Percentiles rank a stretch among this genome's conserved stretches.
These are phyloP conservation scores for Chloropsis cyanopogon DNA, from an alignment of 2,113 vertebrate species.

Conservation along the genomic window DNA sequence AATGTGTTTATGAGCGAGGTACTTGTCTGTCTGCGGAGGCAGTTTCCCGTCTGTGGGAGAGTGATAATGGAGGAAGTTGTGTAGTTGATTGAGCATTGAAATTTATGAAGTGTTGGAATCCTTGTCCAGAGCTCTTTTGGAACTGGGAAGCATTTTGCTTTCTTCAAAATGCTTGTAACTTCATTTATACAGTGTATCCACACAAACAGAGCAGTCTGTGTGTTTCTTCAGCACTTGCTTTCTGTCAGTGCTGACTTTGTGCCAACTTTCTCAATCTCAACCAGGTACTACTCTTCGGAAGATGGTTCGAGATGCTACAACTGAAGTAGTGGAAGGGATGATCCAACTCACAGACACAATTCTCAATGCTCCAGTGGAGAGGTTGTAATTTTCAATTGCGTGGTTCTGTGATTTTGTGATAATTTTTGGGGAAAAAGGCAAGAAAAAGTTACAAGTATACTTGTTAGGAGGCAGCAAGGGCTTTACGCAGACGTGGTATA, in stretches of 20 bases:
- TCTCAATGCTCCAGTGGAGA: conserved; percentile 74
- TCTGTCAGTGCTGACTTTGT: neutral
- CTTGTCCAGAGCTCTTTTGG: neutral
- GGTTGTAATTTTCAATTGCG: conserved; percentile 63
- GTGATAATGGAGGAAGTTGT: neutral
- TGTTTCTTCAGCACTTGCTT: neutral
- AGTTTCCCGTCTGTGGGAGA: neutral
- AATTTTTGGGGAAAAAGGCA: neutral
- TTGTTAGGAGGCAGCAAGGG: neutral
- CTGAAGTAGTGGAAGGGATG: conserved; percentile 83
- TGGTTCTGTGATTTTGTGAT: neutral
- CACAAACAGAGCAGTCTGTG: neutral
- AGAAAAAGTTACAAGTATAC: neutral
- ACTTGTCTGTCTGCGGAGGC: neutral
- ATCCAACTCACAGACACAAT: conserved; percentile 84
- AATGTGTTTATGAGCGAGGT: neutral
- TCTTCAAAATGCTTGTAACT: neutral
- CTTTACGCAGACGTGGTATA: neutral
- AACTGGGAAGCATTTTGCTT: neutral
- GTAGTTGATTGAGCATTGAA: neutral
- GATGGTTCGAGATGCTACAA: conserved; percentile 78
- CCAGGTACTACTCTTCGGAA: conserved; percentile 85
- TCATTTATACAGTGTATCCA: neutral
- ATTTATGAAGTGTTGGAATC: neutral
- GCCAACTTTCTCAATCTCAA: neutral